Percentiles rank a stretch among this genome's conserved stretches.
Conservation (phyloP, 2,113 vertebrate species). For the Mola mola region DNA sequence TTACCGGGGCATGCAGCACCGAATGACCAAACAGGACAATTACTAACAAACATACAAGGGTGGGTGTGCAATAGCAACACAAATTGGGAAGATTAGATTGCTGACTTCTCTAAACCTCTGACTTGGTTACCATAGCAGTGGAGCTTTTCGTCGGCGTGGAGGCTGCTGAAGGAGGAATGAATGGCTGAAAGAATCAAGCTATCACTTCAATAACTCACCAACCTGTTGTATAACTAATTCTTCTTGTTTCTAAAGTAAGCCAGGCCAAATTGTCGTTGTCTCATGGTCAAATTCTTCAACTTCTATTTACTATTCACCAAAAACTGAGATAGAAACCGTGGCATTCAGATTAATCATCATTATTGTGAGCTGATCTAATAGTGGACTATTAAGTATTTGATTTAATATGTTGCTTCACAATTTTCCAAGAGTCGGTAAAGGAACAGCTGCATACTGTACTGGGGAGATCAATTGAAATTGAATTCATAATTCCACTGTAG, state of each 20-base stretch:
- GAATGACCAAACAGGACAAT: conserved; percentile 55
- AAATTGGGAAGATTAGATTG: conserved; percentile 82
- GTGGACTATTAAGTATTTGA: not conserved
- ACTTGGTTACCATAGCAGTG: conserved; percentile 82
- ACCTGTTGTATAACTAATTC: conserved; percentile 6
- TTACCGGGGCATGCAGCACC: conserved; percentile 30
- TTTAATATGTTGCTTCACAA: conserved; percentile 6
- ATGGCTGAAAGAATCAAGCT: conserved; percentile 54
- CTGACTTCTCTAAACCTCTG: conserved; percentile 78
- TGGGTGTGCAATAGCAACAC: conserved; percentile 56
- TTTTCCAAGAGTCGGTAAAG: conserved; percentile 15
- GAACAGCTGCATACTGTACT: conserved; percentile 35
- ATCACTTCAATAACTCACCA: conserved; percentile 8
- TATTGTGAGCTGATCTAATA: not conserved
- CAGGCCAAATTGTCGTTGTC: not conserved
- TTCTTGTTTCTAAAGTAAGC: conserved; percentile 1
- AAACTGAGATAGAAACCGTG: not conserved
- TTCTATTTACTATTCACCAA: not conserved
- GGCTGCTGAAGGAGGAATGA: conserved; percentile 47
- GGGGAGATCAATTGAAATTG: conserved; percentile 72
- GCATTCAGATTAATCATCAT: not conserved
- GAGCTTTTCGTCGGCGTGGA: conserved; percentile 50
- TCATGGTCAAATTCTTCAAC: too few species aligned
- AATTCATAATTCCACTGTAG: conserved; percentile 73
- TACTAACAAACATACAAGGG: conserved; percentile 28